Conservation (phyloP, 2,113 vertebrate species). For the Thamnaconus septentrionalis region DNA sequence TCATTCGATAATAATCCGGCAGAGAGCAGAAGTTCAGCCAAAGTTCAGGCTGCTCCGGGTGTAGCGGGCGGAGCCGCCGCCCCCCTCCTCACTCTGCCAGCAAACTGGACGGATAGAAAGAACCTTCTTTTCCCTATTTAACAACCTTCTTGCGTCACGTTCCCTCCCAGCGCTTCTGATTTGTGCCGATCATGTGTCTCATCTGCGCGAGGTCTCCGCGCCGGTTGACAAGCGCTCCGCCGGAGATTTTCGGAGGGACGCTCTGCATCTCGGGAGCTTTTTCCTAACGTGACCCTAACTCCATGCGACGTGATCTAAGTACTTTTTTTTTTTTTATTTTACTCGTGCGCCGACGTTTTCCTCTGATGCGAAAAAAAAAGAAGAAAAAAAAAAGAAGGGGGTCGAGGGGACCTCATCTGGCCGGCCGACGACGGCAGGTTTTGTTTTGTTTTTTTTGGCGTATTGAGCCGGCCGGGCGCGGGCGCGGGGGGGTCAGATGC, state of each 20-base stretch:
- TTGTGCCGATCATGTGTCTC: no score
- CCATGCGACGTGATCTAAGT: slow-evolving; percentile 50
- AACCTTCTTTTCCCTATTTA: slow-evolving; percentile 12
- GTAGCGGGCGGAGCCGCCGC: slow-evolving; percentile 15
- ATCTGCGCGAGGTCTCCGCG: no score
- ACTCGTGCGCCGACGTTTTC: slow-evolving; percentile 16
- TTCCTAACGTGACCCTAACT: slow-evolving; percentile 36
- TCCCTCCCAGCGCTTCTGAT: neutral
- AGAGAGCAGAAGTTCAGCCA: slow-evolving; percentile 59
- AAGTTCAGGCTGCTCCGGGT: slow-evolving; percentile 59
- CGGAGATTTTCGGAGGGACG: no score
- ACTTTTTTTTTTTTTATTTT: slow-evolving; percentile 64
- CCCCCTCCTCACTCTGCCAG: slow-evolving; percentile 35
- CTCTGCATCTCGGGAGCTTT: slow-evolving; percentile 28
- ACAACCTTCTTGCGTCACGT: slow-evolving; percentile 20
- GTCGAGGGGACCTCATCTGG: slow-evolving; percentile 63
- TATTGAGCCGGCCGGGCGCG: slow-evolving; percentile 65
- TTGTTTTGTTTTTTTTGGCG: slow-evolving; percentile 18
- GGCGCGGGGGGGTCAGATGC: slow-evolving; percentile 69
- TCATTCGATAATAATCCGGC: slow-evolving; percentile 64
- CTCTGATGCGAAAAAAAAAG: slow-evolving; percentile 5
- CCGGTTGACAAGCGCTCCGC: no score
- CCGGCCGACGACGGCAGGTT: slow-evolving; percentile 36
- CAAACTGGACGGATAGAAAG: slow-evolving; percentile 14
- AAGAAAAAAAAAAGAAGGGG: neutral